Percentiles rank a stretch among this genome's conserved stretches.
Evolutionary conservation across 2,797 vertebrate species (phyloP).

Genomic region (Anniella stebbinsi): DNA sequence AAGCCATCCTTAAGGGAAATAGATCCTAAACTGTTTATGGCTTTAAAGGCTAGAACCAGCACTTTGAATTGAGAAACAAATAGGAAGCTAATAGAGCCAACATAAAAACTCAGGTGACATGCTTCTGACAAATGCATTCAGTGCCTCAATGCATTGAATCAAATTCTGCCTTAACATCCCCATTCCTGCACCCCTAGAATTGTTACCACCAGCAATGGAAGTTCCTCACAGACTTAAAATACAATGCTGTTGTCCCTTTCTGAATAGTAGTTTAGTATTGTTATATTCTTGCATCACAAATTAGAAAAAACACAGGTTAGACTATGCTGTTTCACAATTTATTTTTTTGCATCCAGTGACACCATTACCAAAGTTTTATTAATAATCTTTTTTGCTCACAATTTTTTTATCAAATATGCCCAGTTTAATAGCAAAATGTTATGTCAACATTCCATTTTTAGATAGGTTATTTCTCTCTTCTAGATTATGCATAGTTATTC

Average conservation of each 20-base stretch:
- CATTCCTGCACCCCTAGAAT: background rate
- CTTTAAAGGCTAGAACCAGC: background rate
- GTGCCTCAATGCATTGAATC: background rate
- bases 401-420: background rate
- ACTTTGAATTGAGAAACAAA: background rate
- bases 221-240: background rate
- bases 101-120: background rate
- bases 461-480: background rate
- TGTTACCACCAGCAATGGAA: background rate
- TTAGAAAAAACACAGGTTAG: background rate
- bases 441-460: background rate
- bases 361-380: background rate
- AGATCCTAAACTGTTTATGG: background rate
- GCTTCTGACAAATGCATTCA: background rate
- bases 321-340: background rate
- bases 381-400: background rate
- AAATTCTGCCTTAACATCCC: background rate
- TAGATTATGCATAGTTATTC: constrained; percentile 1
- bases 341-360: background rate
- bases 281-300: background rate
- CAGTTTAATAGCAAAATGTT: background rate
- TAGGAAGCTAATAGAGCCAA: background rate
- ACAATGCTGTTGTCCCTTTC: background rate
- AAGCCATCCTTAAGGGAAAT: background rate
- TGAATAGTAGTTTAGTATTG: background rate